Base-by-base conservation (phyloP, 35 echinoderm and acorn worm genomes). In the Eucidaris tribuloides region DNA sequence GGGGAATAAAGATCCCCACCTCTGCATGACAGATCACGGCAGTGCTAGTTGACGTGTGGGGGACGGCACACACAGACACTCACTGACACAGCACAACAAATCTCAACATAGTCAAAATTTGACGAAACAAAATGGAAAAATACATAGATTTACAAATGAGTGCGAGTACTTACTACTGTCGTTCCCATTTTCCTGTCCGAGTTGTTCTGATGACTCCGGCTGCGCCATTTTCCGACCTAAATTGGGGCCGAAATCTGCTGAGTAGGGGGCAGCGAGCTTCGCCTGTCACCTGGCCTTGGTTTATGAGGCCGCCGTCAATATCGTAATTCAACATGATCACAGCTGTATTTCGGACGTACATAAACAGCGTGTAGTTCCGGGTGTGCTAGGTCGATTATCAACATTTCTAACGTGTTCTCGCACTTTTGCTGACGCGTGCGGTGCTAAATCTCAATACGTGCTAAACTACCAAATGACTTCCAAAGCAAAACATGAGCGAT, bases 1-100 rank as follows among this genome's bases (percentile, higher is more conserved):
- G 68, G 68, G 68, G 68, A 74, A 74, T 74, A 74, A 36, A 74
- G 68, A 74, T 74, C 68, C 68, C 68, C 68, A 74, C 68, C 68
- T 74, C 68, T 74, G 68, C 68, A 74, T 74, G 68, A 74, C 28
- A 74, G 68, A 74, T 74, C 68, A 74, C 68, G 68, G 68, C 25
- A 74, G 37, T 14, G 44, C 29, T 19, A 40, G 44, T 74, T 22
- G n/a, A n/a, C n/a, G n/a, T n/a, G n/a, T n/a, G n/a, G n/a, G 68
- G 68, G 68, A 40, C 37, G 68, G 68, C 68, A 42, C 68, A 44
- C 68, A 44, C 68, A 74, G 43, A 74, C 39, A 74, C 66, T n/a
- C 37, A 22, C 44, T 20, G 25, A 14, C 48, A 52, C 35, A 74
- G 68, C 68, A 74, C 38, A 72, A 74, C 68, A 74, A 35, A 35